Base-by-base conservation (phyloP, 2,888 invertebrate species). In the Callyntrura sp. region DNA sequence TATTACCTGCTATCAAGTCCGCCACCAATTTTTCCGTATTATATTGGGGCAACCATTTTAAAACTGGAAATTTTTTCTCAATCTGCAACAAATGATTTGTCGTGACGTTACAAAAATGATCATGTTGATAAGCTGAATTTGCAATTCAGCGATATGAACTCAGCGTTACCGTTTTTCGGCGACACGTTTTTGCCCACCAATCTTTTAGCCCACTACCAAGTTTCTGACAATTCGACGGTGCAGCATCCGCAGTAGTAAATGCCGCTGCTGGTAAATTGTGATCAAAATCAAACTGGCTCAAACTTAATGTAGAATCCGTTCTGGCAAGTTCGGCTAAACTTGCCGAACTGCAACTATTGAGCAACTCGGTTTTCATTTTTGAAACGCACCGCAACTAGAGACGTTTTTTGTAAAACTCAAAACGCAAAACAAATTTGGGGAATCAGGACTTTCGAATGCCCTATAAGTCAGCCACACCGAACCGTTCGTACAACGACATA, bases 131-230 rank as follows among this genome's bases (percentile, higher is more conserved):
- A 28, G 35, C 1, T 79, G 35, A 4, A 70, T 70, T 8, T 5
- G n/a, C 2, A 35, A 11, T 28, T n/a, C 0, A 25, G 9, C 20
- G 6, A 43, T 8, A 12, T 35, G 35, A 45, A 23, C 5, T 57
- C n/a, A n/a, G n/a, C n/a, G n/a, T 65, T 92, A 93, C 93, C 88
- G 92, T 93, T 91, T 93, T 93, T 28, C 92, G 83, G 5, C 93
- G 90, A 70, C 81, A 91, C 0, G 90, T 87, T 48, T 92, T 91
- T 2, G 35, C 70, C 83, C 90, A 91, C 88, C 91, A 91, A 8
- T 89, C 91, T 62, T 89, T 88, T 57, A 83, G 57, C 11, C 82
- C 43, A 28, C 89, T 88, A 20, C 78, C 84, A 14, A 90, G 23
- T 48, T 91, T 60, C 51, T 90, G 83, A 79, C 90, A 88, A 62